Conservation (phyloP, 2,113 vertebrate species). For the Microcebus murinus region DNA sequence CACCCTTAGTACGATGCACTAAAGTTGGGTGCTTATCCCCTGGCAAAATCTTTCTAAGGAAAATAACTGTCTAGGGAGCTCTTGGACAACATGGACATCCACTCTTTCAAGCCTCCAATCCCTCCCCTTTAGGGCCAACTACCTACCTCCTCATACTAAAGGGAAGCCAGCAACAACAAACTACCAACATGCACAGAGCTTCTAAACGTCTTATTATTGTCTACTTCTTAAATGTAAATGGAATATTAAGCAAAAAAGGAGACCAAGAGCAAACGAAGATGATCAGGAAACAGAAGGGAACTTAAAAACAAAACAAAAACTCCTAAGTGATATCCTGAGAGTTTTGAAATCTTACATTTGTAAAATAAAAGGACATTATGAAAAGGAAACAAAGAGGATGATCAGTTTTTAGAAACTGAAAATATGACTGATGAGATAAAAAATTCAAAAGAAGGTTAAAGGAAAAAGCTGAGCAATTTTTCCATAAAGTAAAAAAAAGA, state of each 20-base stretch:
- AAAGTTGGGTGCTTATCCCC: neutral
- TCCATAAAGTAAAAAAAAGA: neutral
- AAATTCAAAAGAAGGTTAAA: neutral
- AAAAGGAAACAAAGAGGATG: neutral
- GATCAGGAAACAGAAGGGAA: slow-evolving; percentile 1
- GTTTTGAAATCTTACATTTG: neutral
- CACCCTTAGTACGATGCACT: neutral
- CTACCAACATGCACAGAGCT: neutral
- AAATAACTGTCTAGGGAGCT: neutral
- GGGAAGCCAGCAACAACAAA: neutral
- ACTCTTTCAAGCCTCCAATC: neutral
- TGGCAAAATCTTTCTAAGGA: neutral
- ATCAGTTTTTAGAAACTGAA: neutral
- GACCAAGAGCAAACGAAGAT: neutral
- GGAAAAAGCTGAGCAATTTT: neutral
- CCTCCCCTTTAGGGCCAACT: neutral
- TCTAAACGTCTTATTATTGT: neutral
- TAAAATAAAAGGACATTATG: neutral
- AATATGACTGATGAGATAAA: neutral
- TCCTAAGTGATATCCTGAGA: neutral
- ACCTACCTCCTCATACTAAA: neutral
- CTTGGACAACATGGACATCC: neutral
- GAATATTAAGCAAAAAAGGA: neutral
- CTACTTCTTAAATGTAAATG: neutral
- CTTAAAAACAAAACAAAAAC: slow-evolving; percentile 29